phyloP scores from a whole-genome alignment of 2,113 vertebrate species.

The Anarrhichthys ocellatus region DNA sequence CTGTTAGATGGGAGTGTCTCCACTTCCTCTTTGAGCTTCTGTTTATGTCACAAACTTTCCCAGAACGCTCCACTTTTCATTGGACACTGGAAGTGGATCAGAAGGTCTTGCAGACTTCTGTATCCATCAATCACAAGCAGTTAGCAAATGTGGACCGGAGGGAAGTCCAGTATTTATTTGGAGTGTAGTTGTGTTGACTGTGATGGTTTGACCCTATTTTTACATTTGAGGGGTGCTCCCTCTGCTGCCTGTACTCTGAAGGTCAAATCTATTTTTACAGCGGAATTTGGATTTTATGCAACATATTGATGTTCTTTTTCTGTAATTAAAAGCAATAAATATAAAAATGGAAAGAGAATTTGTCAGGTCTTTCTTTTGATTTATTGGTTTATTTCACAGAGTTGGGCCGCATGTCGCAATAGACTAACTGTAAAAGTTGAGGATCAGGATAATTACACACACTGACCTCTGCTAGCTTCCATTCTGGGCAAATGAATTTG shows the following conservation, averaged over 20 bases:
- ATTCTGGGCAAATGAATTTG: too few relatives aligned
- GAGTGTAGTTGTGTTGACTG: constrained; percentile 35
- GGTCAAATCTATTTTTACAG: constrained; percentile 97
- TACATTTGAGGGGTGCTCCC: constrained; percentile 82
- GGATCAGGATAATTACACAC: too few relatives aligned
- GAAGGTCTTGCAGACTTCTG: constrained; percentile 7
- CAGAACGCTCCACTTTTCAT: constrained; percentile 8
- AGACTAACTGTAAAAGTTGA: too few relatives aligned
- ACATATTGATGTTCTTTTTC: constrained; percentile 85
- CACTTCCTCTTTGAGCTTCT: background rate
- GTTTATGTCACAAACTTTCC: constrained; percentile 4
- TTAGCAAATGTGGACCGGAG: constrained; percentile 16
- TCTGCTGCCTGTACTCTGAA: constrained; percentile 91
- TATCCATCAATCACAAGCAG: constrained; percentile 13
- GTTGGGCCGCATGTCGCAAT: background rate
- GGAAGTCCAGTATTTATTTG: constrained; percentile 12
- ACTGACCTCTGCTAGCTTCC: too few relatives aligned
- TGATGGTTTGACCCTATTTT: constrained; percentile 75
- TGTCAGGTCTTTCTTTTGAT: background rate
- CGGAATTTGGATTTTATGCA: constrained; percentile 94
- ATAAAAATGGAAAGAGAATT: constrained; percentile 51
- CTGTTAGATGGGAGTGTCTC: background rate
- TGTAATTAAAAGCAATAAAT: constrained; percentile 96
- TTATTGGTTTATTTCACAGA: background rate
- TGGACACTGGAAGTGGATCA: constrained; percentile 27